Evolutionary conservation across 2,888 invertebrate species (phyloP).

Genomic region (Gymnosoma rotundatum): DNA sequence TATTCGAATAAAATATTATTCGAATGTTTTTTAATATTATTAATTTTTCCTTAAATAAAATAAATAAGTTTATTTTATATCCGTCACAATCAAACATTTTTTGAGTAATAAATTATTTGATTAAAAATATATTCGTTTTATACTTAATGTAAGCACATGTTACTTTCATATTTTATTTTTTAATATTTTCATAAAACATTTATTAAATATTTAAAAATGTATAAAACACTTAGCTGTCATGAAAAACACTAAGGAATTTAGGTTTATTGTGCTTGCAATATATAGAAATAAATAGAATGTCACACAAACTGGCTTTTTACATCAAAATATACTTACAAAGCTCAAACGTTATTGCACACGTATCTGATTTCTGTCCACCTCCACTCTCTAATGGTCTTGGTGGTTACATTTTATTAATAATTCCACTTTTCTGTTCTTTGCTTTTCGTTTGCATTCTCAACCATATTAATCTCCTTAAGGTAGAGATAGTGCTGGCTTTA

Average conservation of each 20-base stretch:
- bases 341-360: neutral
- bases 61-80: too few relatives aligned
- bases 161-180: too few relatives aligned
- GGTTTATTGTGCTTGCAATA: neutral
- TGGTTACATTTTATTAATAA: slow-evolving; percentile 12
- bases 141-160: too few relatives aligned
- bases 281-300: slow-evolving; percentile 58
- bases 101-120: too few relatives aligned
- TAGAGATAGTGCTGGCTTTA: neutral
- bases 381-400: neutral
- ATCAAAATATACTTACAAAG: slow-evolving; percentile 49
- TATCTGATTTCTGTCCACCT: neutral
- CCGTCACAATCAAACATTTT: too few relatives aligned
- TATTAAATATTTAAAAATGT: too few relatives aligned
- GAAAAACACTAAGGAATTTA: slow-evolving; percentile 22
- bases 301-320: slow-evolving; percentile 55
- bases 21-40: neutral
- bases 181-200: too few relatives aligned
- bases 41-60: too few relatives aligned
- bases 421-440: neutral
- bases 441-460: neutral
- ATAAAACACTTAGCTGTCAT: slow-evolving; percentile 13
- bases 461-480: slow-evolving; percentile 15
- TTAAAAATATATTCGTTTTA: too few relatives aligned
- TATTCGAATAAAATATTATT: slow-evolving; percentile 1